Conservation (phyloP, 2,888 invertebrate genomes). For the Zootermopsis nevadensis region DNA sequence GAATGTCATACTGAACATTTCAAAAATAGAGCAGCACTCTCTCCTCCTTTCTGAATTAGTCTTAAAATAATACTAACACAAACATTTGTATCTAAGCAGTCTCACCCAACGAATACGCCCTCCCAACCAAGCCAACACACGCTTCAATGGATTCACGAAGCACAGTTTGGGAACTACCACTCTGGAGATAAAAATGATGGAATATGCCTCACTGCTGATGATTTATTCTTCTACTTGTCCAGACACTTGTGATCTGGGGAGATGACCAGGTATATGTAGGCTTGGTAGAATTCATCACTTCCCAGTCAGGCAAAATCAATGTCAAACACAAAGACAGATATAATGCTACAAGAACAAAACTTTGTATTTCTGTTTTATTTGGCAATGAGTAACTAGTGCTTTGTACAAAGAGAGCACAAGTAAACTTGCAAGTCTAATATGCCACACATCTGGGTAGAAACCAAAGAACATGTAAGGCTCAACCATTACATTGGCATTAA, state of each 20-base stretch:
- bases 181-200: background rate
- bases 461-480: background rate
- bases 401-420: slow-evolving; percentile 20
- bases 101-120: too few relatives aligned
- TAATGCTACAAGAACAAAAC: background rate
- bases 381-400: slow-evolving; percentile 30
- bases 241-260: slow-evolving; percentile 3
- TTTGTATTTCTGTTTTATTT: slow-evolving; percentile 2
- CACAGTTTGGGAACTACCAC: background rate
- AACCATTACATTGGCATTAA: background rate
- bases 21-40: too few relatives aligned
- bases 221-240: slow-evolving; percentile 31
- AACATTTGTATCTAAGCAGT: too few relatives aligned
- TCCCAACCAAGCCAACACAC: too few relatives aligned
- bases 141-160: background rate
- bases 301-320: background rate
- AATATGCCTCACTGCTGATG: slow-evolving; percentile 9
- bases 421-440: background rate
- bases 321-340: slow-evolving; percentile 3
- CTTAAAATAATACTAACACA: too few relatives aligned
- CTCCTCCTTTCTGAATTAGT: too few relatives aligned
- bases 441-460: background rate
- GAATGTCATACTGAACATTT: too few relatives aligned
- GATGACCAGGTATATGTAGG: background rate
- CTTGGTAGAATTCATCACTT: slow-evolving; percentile 26